A percentile compares a stretch with the other conserved stretches of the same genome.
Evolutionary conservation across 2,113 vertebrate species (phyloP).

Genomic region (Crotalus helleri): DNA sequence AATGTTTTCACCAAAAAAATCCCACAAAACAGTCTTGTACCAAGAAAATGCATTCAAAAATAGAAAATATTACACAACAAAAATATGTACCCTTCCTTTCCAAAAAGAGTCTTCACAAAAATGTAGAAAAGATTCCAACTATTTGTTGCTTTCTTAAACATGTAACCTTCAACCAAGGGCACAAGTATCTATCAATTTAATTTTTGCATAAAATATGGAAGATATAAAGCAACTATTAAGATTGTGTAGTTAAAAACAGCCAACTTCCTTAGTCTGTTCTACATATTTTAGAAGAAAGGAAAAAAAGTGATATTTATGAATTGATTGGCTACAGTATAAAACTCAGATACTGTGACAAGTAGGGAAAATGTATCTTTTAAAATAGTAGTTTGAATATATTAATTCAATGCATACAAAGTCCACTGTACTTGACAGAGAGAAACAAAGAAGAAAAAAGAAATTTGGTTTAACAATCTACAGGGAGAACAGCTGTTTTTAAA

Average conservation of each 20-base stretch:
- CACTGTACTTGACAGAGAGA: constrained; percentile 1
- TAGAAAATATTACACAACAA: constrained; percentile 88
- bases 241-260: constrained; percentile 72
- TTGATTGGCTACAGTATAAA: constrained; percentile 49
- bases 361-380: constrained; percentile 62
- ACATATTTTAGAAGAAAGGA: constrained; percentile 58
- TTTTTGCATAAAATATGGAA: constrained; percentile 83
- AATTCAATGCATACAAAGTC: constrained; percentile 14
- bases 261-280: constrained; percentile 64
- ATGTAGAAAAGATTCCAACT: constrained; percentile 80
- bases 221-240: constrained; percentile 75
- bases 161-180: constrained; percentile 80
- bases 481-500: constrained; percentile 12
- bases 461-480: background rate
- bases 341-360: constrained; percentile 51
- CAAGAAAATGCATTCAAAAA: constrained; percentile 86
- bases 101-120: constrained; percentile 81
- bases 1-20: constrained; percentile 76
- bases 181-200: constrained; percentile 78
- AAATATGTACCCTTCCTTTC: constrained; percentile 86
- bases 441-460: constrained; percentile 36
- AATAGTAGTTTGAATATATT: constrained; percentile 42
- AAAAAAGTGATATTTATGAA: constrained; percentile 61
- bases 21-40: constrained; percentile 82
- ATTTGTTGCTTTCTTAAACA: constrained; percentile 76